phyloP scores from a whole-genome alignment of 2,113 vertebrate species.

The Desmodus rotundus region DNA sequence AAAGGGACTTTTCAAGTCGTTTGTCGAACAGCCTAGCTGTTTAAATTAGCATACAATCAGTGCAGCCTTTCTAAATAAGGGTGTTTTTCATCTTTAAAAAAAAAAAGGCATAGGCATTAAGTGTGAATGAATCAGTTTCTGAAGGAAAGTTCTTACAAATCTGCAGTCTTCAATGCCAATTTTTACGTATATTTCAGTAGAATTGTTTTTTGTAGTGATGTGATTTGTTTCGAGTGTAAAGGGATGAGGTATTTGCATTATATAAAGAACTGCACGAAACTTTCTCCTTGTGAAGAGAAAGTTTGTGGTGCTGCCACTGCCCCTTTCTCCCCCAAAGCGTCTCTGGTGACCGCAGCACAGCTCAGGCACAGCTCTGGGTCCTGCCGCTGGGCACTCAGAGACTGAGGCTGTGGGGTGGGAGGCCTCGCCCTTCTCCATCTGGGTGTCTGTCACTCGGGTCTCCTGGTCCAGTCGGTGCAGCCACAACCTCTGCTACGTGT shows the following conservation, averaged over 20 bases:
- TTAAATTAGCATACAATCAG: neutral
- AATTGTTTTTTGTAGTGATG: neutral
- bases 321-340: neutral
- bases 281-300: neutral
- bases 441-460: neutral
- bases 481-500: neutral
- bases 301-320: neutral
- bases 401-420: neutral
- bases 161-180: neutral
- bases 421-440: neutral
- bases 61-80: neutral
- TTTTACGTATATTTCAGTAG: neutral
- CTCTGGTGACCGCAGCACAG: neutral
- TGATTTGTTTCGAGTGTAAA: slow-evolving; percentile 13
- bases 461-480: neutral
- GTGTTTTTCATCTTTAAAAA: neutral
- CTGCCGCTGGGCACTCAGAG: neutral
- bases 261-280: neutral
- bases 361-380: neutral
- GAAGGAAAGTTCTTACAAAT: neutral
- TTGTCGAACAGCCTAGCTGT: neutral
- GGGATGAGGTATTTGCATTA: neutral
- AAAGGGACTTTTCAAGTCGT: neutral
- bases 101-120: neutral
- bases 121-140: neutral